These are phyloP conservation scores for Limanda limanda DNA, from an alignment of 2,113 vertebrate species.

Conservation along the genomic window DNA sequence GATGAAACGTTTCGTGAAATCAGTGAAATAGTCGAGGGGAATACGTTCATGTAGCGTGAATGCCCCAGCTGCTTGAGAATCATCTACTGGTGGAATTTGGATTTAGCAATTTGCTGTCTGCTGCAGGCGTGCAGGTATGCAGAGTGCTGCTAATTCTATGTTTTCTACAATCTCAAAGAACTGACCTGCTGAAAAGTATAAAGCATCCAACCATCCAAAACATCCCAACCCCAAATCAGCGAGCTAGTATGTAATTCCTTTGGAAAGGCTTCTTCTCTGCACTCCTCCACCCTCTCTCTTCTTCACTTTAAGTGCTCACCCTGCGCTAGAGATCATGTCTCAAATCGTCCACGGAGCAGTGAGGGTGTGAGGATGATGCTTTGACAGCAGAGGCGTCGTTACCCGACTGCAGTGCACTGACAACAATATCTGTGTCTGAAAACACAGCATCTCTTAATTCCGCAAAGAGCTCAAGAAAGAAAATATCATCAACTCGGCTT, in stretches of 20 bases:
- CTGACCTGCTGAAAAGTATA: constrained; percentile 27
- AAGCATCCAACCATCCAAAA: constrained; percentile 7
- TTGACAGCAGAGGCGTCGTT: constrained; percentile 11
- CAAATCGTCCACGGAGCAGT: constrained; percentile 5
- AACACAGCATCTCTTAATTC: constrained; percentile 34
- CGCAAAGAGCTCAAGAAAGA: constrained; percentile 13
- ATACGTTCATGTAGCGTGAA: constrained; percentile 11
- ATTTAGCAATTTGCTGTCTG: not conserved
- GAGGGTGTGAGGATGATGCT: not conserved
- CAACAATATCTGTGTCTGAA: constrained; percentile 22
- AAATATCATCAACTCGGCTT: constrained; percentile 18
- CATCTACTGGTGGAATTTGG: constrained; percentile 8
- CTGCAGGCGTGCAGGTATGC: constrained; percentile 12
- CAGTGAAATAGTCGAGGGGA: constrained; percentile 11
- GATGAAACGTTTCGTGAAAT: constrained; percentile 10
- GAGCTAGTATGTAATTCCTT: constrained; percentile 11
- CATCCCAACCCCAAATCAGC: constrained; percentile 2
- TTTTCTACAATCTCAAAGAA: not conserved
- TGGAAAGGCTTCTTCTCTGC: not conserved
- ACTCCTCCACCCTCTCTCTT: not conserved
- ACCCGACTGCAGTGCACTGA: not conserved
- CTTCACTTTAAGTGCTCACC: not conserved
- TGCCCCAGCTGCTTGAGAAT: not conserved
- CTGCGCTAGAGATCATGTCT: constrained; percentile 28
- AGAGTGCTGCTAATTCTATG: constrained; percentile 1